Conservation (phyloP, 2,797 vertebrate genomes). For the Tenualosa ilisha region DNA sequence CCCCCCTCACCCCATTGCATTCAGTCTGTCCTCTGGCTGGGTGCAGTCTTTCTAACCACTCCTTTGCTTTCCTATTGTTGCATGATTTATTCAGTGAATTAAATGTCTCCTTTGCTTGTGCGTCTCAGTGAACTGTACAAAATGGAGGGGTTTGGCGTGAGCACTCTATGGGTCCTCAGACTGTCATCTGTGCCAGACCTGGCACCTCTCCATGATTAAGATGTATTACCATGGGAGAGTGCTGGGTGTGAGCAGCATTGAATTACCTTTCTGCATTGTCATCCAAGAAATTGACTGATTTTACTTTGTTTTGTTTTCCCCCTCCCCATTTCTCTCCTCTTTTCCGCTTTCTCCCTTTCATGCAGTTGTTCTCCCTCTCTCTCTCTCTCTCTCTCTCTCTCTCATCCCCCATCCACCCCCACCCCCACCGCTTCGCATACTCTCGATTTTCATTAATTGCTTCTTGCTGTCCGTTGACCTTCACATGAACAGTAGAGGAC, state of each 20-base stretch:
- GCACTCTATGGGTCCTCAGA: slow-evolving; percentile 26
- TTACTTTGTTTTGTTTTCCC: slow-evolving; percentile 16
- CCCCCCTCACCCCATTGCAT: neutral
- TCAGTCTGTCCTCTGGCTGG: neutral
- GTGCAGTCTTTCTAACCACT: neutral
- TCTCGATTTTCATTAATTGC: slow-evolving; percentile 21
- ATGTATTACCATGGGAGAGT: slow-evolving; percentile 50
- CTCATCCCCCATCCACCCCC: neutral
- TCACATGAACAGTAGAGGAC: neutral
- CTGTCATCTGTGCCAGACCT: slow-evolving; percentile 27
- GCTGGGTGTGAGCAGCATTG: slow-evolving; percentile 43
- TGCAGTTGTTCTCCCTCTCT: neutral
- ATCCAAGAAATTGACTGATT: slow-evolving; percentile 36
- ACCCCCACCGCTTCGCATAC: neutral
- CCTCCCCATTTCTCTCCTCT: too few relatives aligned
- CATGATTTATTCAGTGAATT: slow-evolving; percentile 27
- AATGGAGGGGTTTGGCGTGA: slow-evolving; percentile 27
- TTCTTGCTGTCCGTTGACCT: neutral
- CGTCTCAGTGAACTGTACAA: slow-evolving; percentile 38
- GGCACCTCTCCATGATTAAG: slow-evolving; percentile 42
- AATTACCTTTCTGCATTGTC: slow-evolving; percentile 41
- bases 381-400: neutral
- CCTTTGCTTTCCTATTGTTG: slow-evolving; percentile 3
- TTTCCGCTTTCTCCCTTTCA: neutral
- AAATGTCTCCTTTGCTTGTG: slow-evolving; percentile 31